phyloP scores from a whole-genome alignment of 2,113 vertebrate genomes.

The Malurus elegans region DNA sequence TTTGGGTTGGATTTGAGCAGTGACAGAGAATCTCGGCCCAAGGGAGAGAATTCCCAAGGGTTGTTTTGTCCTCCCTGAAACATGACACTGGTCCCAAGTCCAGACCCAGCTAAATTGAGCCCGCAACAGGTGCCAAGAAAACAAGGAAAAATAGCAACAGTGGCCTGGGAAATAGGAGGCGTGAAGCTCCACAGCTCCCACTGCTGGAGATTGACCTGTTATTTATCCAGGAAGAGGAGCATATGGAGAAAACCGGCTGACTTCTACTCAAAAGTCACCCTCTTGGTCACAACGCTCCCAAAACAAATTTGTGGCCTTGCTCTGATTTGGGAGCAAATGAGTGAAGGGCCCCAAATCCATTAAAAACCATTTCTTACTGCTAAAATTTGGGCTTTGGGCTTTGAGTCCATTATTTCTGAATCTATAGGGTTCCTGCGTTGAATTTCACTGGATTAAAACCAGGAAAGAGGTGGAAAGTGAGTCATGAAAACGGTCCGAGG shows the following conservation, averaged over 20 bases:
- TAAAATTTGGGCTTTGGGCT: background rate
- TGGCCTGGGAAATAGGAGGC: background rate
- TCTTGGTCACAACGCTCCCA: rapidly evolving
- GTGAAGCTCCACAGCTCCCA: background rate
- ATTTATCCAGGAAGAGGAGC: background rate
- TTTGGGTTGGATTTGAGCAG: background rate
- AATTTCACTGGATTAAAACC: background rate
- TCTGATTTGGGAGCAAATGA: background rate
- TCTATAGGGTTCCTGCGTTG: background rate
- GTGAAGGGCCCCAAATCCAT: background rate
- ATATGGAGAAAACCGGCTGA: rapidly evolving
- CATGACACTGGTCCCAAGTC: background rate
- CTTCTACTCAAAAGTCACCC: background rate
- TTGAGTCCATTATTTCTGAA: rapidly evolving
- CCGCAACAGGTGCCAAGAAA: background rate
- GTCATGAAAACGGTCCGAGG: background rate
- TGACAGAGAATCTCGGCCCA: background rate
- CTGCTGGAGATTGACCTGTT: background rate
- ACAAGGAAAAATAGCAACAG: background rate
- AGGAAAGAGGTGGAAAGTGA: background rate
- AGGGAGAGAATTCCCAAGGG: background rate
- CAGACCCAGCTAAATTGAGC: background rate
- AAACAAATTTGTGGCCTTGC: rapidly evolving
- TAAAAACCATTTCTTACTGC: background rate
- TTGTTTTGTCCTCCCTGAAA: background rate